These are phyloP conservation scores for Tribolium castaneum DNA, from an alignment of 1,140 invertebrate genomes.

Conservation along the genomic window DNA sequence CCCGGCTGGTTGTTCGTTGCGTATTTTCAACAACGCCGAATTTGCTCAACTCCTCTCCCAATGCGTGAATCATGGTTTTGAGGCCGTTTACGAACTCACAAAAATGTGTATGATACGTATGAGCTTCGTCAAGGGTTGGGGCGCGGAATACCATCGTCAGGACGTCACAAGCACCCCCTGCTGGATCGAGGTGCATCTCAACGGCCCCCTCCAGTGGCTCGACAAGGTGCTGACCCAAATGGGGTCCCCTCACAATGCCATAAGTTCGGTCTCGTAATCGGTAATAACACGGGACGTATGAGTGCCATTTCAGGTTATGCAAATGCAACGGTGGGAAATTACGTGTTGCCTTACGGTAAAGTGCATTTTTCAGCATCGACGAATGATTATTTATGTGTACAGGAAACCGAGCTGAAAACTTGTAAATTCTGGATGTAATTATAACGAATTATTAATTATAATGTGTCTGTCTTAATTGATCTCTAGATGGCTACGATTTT, in stretches of 20 bases:
- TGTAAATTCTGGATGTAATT: neutral
- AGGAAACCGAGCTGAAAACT: neutral
- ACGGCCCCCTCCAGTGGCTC: constrained; percentile 91
- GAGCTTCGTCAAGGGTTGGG: constrained; percentile 99
- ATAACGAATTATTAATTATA: neutral
- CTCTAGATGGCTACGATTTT: constrained; percentile 9
- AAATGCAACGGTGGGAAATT: constrained; percentile 17
- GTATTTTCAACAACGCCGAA: constrained; percentile 98
- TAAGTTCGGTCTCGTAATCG: constrained; percentile 88
- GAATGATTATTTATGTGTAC: constrained; percentile 12
- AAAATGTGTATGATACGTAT: constrained; percentile 99
- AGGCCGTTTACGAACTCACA: constrained; percentile 96
- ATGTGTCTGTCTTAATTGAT: neutral
- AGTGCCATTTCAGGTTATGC: constrained; percentile 16
- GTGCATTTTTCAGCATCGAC: neutral
- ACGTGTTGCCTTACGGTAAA: constrained; percentile 16
- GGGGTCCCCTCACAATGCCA: constrained; percentile 90
- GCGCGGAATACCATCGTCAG: constrained; percentile 96
- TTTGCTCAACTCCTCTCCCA: constrained; percentile 93
- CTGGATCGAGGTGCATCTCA: constrained; percentile 95
- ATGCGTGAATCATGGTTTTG: constrained; percentile 94
- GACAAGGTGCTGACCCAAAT: constrained; percentile 93
- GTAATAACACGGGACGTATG: neutral
- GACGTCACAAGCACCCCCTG: constrained; percentile 96
- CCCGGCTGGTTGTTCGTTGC: constrained; percentile 91